Evolutionary conservation across 2,888 invertebrate genomes (phyloP).

Genomic region (Pseudeuparius sepicola): DNA sequence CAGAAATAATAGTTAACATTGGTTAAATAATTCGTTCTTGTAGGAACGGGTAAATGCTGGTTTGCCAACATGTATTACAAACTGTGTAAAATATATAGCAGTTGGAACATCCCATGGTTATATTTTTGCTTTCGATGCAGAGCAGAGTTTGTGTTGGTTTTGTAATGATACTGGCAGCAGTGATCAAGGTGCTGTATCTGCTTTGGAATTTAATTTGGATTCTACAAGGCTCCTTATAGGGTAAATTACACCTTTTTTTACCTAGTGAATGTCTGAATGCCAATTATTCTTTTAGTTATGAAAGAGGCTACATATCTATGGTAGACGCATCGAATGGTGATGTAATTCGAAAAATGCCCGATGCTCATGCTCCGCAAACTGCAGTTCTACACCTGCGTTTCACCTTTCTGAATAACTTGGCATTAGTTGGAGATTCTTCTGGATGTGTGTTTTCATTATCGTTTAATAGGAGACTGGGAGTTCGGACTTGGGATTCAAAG

Average conservation of each 20-base stretch:
- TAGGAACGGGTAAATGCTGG: slow-evolving; percentile 86
- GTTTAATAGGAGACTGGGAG: slow-evolving; percentile 80
- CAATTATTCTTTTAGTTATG: slow-evolving; percentile 40
- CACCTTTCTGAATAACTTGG: slow-evolving; percentile 45
- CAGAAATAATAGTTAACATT: not conserved
- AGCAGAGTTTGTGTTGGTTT: slow-evolving; percentile 86
- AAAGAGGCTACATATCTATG: slow-evolving; percentile 82
- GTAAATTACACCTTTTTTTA: slow-evolving; percentile 26
- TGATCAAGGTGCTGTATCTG: slow-evolving; percentile 70
- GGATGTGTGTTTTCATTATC: slow-evolving; percentile 93
- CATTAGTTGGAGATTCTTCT: slow-evolving; percentile 70
- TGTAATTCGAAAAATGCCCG: slow-evolving; percentile 60
- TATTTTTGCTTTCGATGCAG: slow-evolving; percentile 73
- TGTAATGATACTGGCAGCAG: slow-evolving; percentile 56
- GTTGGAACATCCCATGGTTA: slow-evolving; percentile 92
- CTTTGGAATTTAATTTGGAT: slow-evolving; percentile 79
- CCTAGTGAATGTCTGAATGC: too few relatives aligned
- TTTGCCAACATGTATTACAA: slow-evolving; percentile 74
- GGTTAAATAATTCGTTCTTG: slow-evolving; percentile 23
- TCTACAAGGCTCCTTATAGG: slow-evolving; percentile 77
- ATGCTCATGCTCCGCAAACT: slow-evolving; percentile 75
- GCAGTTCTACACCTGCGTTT: slow-evolving; percentile 64
- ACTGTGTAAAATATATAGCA: slow-evolving; percentile 66
- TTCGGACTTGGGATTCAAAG: slow-evolving; percentile 78
- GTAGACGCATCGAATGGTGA: slow-evolving; percentile 77